Evolutionary conservation across 2,113 vertebrate species (phyloP).

Genomic region (Accipiter virgatus): DNA sequence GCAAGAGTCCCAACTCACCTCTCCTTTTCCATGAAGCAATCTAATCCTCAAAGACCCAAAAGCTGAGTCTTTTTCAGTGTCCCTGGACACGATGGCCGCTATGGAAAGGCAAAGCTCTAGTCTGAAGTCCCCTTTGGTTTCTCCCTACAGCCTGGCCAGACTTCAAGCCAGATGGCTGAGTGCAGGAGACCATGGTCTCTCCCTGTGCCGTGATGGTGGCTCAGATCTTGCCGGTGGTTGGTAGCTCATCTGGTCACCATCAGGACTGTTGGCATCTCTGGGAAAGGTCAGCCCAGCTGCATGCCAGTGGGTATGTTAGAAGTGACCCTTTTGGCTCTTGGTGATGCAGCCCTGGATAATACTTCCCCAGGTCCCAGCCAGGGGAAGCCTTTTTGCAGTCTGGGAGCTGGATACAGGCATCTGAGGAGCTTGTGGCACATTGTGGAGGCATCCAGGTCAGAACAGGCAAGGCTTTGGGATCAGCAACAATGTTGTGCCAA

Average conservation of each 20-base stretch:
- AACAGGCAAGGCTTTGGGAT: neutral
- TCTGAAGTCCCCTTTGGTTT: neutral
- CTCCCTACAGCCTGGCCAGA: neutral
- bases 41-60: neutral
- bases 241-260: neutral
- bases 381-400: neutral
- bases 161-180: neutral
- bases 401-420: neutral
- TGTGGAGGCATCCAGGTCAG: neutral
- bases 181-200: neutral
- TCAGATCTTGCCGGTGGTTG: neutral
- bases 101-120: neutral
- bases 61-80: neutral
- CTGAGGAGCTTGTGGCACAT: accelerated
- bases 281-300: neutral
- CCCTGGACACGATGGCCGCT: neutral
- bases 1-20: neutral
- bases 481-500: neutral
- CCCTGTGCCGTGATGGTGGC: neutral
- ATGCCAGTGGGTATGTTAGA: accelerated
- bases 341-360: neutral
- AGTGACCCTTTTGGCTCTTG: neutral
- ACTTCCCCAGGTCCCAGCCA: neutral
- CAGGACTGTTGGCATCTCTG: neutral
- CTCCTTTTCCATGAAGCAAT: neutral